A percentile compares a stretch with the other conserved stretches of the same genome.
phyloP scores from a whole-genome alignment of 2,797 vertebrate species.

The Pangasius djambal region DNA sequence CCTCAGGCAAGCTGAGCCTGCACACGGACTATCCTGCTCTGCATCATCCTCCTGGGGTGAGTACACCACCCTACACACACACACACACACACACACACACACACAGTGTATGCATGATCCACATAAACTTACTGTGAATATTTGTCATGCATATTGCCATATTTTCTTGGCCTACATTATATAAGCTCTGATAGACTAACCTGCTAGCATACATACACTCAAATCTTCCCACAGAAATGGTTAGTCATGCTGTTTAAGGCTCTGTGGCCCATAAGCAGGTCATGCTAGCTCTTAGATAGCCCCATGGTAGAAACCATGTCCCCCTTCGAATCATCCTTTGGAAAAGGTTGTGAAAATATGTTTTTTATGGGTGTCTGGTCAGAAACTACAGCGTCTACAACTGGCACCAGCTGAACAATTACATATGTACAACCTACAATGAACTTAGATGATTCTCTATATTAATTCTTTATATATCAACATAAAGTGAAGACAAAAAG shows the following conservation, averaged over 20 bases:
- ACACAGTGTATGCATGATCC: no score
- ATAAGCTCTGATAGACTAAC: background rate
- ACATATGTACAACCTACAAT: background rate
- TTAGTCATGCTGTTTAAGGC: no score
- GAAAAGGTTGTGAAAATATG: background rate
- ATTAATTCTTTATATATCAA: background rate
- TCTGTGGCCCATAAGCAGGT: background rate
- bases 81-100: slow-evolving; percentile 9
- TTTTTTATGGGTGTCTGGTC: background rate
- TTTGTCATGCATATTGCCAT: background rate
- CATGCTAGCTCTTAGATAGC: background rate
- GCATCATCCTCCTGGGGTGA: slow-evolving; percentile 91
- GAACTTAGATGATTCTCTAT: background rate
- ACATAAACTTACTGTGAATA: background rate
- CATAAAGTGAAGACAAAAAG: background rate
- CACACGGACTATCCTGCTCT: slow-evolving; percentile 94
- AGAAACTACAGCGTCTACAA: background rate
- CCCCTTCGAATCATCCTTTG: background rate
- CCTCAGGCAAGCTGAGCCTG: slow-evolving; percentile 84
- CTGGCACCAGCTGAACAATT: background rate
- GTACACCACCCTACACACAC: slow-evolving; percentile 54
- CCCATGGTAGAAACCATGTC: background rate
- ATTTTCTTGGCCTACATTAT: background rate
- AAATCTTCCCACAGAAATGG: background rate
- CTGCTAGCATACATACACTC: background rate